Percentiles rank a stretch among this genome's conserved stretches.
Conservation (phyloP, 2,888 invertebrate genomes). For the Watsonalla binaria region DNA sequence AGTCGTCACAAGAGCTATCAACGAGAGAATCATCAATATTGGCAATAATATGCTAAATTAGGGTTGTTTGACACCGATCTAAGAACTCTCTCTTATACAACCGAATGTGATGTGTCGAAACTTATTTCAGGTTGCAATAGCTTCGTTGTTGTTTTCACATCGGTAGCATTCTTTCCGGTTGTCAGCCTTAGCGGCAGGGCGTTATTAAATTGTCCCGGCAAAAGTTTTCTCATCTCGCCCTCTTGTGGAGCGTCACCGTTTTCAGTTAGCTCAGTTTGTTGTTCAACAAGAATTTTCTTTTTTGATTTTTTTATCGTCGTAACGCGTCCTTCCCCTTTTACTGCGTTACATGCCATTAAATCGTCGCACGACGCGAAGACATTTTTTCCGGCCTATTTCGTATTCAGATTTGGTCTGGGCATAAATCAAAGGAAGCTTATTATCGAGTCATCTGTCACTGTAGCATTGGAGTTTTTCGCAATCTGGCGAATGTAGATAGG, state of each 20-base stretch:
- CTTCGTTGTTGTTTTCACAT: constrained; percentile 32
- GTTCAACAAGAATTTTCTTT: constrained; percentile 26
- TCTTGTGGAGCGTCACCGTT: constrained; percentile 23
- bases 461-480: not conserved
- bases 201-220: constrained; percentile 67
- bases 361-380: not conserved
- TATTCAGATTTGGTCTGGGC: not conserved
- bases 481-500: too few species aligned
- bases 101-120: constrained; percentile 15
- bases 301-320: constrained; percentile 22
- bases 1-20: not conserved
- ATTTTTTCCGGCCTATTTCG: not conserved
- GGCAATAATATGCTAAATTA: not conserved
- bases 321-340: constrained; percentile 12
- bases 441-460: not conserved
- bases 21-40: not conserved
- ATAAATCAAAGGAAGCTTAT: not conserved
- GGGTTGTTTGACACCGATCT: not conserved
- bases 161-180: constrained; percentile 35
- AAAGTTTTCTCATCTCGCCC: constrained; percentile 65
- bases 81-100: constrained; percentile 3
- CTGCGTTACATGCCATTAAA: constrained; percentile 1
- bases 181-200: constrained; percentile 37
- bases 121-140: constrained; percentile 20
- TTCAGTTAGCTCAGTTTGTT: constrained; percentile 35